Conservation (phyloP, 2,797 vertebrate genomes). For the Gymnodraco acuticeps region DNA sequence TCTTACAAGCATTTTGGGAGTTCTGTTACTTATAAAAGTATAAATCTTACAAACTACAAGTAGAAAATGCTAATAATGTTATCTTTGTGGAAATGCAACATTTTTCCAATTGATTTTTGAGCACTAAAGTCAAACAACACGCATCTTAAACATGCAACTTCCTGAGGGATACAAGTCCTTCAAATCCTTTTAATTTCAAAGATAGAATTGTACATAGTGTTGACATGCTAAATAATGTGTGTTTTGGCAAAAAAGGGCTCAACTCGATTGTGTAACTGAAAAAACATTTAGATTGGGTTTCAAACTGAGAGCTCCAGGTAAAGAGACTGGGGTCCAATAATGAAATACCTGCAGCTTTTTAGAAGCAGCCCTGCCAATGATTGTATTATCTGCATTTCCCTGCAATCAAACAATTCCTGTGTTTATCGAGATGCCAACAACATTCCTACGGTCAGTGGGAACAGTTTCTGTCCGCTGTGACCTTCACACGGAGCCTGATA, state of each 20-base stretch:
- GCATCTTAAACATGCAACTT: not conserved
- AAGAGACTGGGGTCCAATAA: not conserved
- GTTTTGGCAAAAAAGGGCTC: too few relatives aligned
- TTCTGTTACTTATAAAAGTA: not conserved
- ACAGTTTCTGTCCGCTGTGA: conserved; percentile 43
- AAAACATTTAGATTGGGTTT: not conserved
- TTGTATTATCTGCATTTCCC: not conserved
- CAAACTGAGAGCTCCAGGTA: not conserved
- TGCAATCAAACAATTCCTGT: conserved; percentile 5
- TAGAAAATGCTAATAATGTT: not conserved
- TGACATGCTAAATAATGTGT: not conserved
- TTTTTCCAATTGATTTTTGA: not conserved
- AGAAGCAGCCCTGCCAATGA: conserved; percentile 1
- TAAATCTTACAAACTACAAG: not conserved
- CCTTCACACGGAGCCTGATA: conserved; percentile 65
- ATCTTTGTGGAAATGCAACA: not conserved
- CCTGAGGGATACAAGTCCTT: not conserved
- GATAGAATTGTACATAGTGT: not conserved
- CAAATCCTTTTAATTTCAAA: not conserved
- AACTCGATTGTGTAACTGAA: not conserved
- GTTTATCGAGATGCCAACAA: conserved; percentile 12
- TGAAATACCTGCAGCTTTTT: not conserved
- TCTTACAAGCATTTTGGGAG: not conserved
- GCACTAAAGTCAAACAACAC: not conserved
- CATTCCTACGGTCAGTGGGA: conserved; percentile 52